Evolutionary conservation across 1,140 invertebrate species (phyloP).

Genomic region (Melitaea cinxia): DNA sequence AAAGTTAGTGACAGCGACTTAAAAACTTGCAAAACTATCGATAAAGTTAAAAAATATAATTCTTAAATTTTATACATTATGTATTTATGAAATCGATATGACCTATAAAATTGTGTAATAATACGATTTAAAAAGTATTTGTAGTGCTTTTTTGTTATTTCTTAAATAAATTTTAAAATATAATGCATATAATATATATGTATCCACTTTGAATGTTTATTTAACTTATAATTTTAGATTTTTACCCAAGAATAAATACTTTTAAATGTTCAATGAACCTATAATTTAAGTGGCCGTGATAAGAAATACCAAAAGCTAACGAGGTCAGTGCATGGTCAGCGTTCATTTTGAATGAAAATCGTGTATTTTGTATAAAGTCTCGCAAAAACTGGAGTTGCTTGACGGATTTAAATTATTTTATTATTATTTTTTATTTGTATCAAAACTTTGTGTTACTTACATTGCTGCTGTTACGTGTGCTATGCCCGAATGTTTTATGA

Average conservation of each 20-base stretch:
- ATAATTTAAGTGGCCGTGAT: constrained; percentile 20
- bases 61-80: neutral
- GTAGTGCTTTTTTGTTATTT: no score
- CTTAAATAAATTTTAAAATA: no score
- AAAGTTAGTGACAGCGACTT: constrained; percentile 36
- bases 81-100: neutral
- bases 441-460: no score
- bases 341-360: neutral
- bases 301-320: constrained; percentile 10
- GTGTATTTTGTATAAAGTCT: constrained; percentile 4
- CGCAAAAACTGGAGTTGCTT: no score
- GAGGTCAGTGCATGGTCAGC: constrained; percentile 24
- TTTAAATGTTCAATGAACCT: constrained; percentile 13
- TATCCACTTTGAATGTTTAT: neutral
- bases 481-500: no score
- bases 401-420: no score
- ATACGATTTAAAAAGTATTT: no score
- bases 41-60: neutral
- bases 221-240: neutral
- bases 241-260: neutral
- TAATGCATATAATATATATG: no score
- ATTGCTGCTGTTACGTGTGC: no score
- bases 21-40: neutral
- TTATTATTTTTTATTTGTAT: no score
- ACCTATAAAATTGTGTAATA: neutral